These are phyloP conservation scores for Morpho deidamia DNA, from an alignment of 2,888 invertebrate genomes.

Conservation along the genomic window DNA sequence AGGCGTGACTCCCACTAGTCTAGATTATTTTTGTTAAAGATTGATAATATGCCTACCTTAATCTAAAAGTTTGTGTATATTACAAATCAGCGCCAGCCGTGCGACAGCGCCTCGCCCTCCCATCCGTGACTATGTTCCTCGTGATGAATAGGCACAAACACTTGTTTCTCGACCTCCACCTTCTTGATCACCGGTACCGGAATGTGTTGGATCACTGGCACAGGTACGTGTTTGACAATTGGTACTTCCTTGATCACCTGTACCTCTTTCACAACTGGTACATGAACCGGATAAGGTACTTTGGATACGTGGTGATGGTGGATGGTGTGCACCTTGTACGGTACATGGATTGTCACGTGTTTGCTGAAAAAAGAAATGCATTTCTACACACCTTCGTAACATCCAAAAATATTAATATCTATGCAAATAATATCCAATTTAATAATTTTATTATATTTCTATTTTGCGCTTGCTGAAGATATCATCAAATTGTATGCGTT, in stretches of 20 bases:
- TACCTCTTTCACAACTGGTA: conserved; percentile 66
- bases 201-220: conserved; percentile 57
- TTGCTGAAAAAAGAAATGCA: conserved; percentile 41
- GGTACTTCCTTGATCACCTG: conserved; percentile 68
- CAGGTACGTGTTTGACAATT: conserved; percentile 59
- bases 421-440: no score
- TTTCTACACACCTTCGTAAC: neutral
- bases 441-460: no score
- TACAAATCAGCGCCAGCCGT: conserved; percentile 68
- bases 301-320: conserved; percentile 72
- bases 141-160: conserved; percentile 54
- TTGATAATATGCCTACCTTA: conserved; percentile 39
- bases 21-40: neutral
- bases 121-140: conserved; percentile 55
- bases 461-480: no score
- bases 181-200: conserved; percentile 58
- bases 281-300: conserved; percentile 58
- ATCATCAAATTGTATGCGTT: no score
- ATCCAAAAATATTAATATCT: neutral
- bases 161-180: conserved; percentile 64
- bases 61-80: conserved; percentile 26
- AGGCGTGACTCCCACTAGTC: no score
- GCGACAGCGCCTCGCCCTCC: conserved; percentile 68
- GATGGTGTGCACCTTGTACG: conserved; percentile 68
- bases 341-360: conserved; percentile 70